Conservation (phyloP, 2,888 invertebrate species). For the Germaria angustata region DNA sequence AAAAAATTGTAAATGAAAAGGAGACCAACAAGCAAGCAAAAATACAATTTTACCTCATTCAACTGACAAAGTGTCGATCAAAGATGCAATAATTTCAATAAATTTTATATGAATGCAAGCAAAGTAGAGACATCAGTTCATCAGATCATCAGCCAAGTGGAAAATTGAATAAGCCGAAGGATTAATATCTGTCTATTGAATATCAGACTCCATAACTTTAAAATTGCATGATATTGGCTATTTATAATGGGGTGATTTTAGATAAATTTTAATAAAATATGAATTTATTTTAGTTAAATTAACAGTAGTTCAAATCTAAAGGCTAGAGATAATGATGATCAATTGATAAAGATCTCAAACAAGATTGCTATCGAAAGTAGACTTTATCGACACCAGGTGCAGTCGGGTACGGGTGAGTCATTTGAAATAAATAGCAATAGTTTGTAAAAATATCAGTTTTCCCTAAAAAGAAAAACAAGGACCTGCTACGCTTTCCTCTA, state of each 20-base stretch:
- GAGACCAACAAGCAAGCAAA: neutral
- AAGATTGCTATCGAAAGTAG: too few relatives aligned
- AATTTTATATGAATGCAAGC: conserved; percentile 25
- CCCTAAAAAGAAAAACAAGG: too few relatives aligned
- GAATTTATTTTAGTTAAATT: too few relatives aligned
- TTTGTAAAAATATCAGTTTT: too few relatives aligned
- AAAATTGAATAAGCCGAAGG: neutral
- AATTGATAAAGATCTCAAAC: too few relatives aligned
- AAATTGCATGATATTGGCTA: conserved; percentile 11
- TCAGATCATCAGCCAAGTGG: neutral
- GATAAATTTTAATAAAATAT: too few relatives aligned
- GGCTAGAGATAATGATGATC: too few relatives aligned
- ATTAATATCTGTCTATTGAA: conserved; percentile 12
- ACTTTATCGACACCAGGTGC: too few relatives aligned
- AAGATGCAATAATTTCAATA: conserved; percentile 48
- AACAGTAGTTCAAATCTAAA: too few relatives aligned
- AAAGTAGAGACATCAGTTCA: neutral
- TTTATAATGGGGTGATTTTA: neutral
- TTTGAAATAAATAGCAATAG: too few relatives aligned
- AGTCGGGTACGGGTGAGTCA: too few relatives aligned
- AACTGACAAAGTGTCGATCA: conserved; percentile 65
- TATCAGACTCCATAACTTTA: conserved; percentile 18
- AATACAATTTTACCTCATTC: conserved; percentile 37
- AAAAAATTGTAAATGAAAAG: neutral
- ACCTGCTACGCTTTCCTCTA: too few relatives aligned